Conservation (phyloP, 2,797 vertebrate species). For the Momotus momota region DNA sequence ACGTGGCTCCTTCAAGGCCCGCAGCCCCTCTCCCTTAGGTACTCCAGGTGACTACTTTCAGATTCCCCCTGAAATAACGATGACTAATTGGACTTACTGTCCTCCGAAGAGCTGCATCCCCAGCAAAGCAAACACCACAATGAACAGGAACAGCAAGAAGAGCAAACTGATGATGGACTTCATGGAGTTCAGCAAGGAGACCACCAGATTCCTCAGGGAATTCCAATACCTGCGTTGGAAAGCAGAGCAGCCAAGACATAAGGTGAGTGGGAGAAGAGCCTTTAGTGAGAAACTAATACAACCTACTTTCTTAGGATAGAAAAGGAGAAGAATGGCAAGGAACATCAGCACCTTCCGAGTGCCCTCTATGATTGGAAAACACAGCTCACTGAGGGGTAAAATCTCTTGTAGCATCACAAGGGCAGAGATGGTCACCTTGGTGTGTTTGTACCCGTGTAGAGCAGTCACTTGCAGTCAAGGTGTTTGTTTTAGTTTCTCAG, state of each 20-base stretch:
- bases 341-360: neutral
- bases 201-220: constrained; percentile 94
- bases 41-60: neutral
- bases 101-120: constrained; percentile 99
- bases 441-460: fast-evolving
- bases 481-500: fast-evolving
- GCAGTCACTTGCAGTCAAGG: fast-evolving
- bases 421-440: neutral
- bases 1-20: neutral
- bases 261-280: neutral
- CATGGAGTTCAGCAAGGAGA: constrained; percentile 97
- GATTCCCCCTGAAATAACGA: no score
- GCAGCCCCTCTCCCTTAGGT: neutral
- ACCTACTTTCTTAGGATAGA: neutral
- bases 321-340: neutral
- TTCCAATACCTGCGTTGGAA: constrained; percentile 89
- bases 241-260: neutral
- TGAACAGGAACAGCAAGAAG: constrained; percentile 97
- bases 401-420: neutral
- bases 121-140: constrained; percentile 95
- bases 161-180: constrained; percentile 97
- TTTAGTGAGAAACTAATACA: fast-evolving
- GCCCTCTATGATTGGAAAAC: neutral
- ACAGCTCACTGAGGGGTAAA: neutral
- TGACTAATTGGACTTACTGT: constrained; percentile 84